Conservation (phyloP, 2,888 invertebrate genomes). For the Urechis unicinctus region DNA sequence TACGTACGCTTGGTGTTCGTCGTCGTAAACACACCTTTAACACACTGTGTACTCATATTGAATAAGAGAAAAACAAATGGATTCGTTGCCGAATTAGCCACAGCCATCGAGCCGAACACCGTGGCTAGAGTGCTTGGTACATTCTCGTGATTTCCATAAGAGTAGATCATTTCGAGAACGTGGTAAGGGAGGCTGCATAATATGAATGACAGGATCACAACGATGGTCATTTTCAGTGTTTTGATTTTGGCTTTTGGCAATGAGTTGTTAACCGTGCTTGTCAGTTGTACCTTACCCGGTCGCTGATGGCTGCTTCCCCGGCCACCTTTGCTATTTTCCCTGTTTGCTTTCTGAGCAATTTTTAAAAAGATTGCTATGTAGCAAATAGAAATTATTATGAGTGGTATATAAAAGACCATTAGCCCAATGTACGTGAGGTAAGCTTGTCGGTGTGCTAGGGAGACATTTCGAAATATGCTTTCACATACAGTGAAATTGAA, state of each 20-base stretch:
- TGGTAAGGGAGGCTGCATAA: constrained; percentile 46
- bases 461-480: constrained; percentile 36
- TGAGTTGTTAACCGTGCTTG: constrained; percentile 33
- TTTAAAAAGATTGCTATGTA: constrained; percentile 46
- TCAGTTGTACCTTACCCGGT: constrained; percentile 32
- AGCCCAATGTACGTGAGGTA: constrained; percentile 36
- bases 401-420: constrained; percentile 40
- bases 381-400: constrained; percentile 37
- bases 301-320: constrained; percentile 18
- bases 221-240: constrained; percentile 49
- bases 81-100: constrained; percentile 44
- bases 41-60: constrained; percentile 19
- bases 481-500: constrained; percentile 33
- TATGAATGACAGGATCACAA: constrained; percentile 45
- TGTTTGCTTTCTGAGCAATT: constrained; percentile 39
- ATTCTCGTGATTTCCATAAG: constrained; percentile 34
- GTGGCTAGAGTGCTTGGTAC: constrained; percentile 28
- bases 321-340: constrained; percentile 27
- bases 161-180: constrained; percentile 44
- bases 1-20: not conserved
- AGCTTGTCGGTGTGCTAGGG: constrained; percentile 32
- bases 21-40: not conserved
- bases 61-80: constrained; percentile 47
- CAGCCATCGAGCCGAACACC: constrained; percentile 41
- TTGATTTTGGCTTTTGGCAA: constrained; percentile 48